Base-by-base conservation (phyloP, 2,797 vertebrate species). In the Amphiprion clarkii region DNA sequence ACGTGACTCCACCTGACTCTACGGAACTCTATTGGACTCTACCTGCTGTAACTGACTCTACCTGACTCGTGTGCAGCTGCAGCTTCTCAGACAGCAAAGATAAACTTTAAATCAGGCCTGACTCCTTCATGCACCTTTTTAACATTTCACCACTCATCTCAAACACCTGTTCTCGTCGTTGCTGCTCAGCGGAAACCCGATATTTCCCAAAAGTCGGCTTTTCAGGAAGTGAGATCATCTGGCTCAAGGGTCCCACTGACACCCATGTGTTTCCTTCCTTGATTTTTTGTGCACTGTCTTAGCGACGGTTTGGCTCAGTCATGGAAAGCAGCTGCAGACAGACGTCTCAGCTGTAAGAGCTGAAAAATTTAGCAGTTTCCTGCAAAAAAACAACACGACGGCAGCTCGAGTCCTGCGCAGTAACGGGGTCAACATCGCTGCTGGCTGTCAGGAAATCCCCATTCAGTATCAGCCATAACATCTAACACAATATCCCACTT, bases 391-490 rank as follows among this genome's bases (percentile, higher is more conserved):
- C 5, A 56, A 71, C 12, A 51, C 3, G 12, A 25, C 27, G 56
- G 13, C n/a, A 75, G 61, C 82, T 62, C 36, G 75, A 2, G n/a
- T 62, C 68, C 17, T 69, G 31, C 58, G 39, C 33, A 52, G 59
- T 69, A 62, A 76, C 42, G n/a, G 17, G 51, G 61, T 74, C 74
- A 61, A 12, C 3, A 52, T 36, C 44, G n/a, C 54, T 40, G 27
- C 31, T 27, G 3, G 62, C 33, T 66, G 39, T 83, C 21, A 83
- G 87, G 82, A 90, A 90, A 87, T 84, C 82, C 86, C 79, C 73
- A 9, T 60, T 44, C n/a, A 63, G 8, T 67, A 68, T 85, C 12
- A 31, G 59, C 58, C 53, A 19, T 36, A 39, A 60, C 11, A 81
- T 74, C 70, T 62, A 66, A 73, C 57, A 87, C 71, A 87, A 76